A percentile compares a stretch with the other conserved stretches of the same genome.
phyloP scores from a whole-genome alignment of 1,140 invertebrate genomes.

The Cheumatopsyche charites region DNA sequence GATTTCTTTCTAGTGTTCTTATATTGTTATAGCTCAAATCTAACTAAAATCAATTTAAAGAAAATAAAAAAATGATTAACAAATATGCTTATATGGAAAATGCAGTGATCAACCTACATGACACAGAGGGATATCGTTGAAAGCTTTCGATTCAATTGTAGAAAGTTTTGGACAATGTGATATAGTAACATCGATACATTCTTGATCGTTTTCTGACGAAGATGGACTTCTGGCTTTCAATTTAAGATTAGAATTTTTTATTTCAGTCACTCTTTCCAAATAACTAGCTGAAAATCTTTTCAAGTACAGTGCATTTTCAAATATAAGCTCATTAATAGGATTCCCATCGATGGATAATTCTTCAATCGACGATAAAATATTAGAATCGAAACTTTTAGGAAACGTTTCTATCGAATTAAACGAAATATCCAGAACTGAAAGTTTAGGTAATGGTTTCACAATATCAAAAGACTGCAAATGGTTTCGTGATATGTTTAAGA shows the following conservation, averaged over 20 bases:
- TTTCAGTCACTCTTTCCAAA: slow-evolving; percentile 51
- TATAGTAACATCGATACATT: slow-evolving; percentile 55
- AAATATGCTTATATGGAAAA: too few relatives aligned
- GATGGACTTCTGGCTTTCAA: slow-evolving; percentile 51
- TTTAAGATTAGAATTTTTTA: slow-evolving; percentile 53
- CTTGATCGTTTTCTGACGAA: slow-evolving; percentile 42
- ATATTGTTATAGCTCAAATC: slow-evolving; percentile 61
- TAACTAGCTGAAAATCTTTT: slow-evolving; percentile 56
- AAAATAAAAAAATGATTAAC: too few relatives aligned
- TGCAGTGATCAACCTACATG: slow-evolving; percentile 52
- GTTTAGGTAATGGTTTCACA: slow-evolving; percentile 52
- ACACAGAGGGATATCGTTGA: slow-evolving; percentile 56
- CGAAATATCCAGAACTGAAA: slow-evolving; percentile 57
- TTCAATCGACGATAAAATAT: slow-evolving; percentile 55
- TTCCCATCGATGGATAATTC: slow-evolving; percentile 58
- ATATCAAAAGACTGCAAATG: slow-evolving; percentile 55
- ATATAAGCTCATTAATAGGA: slow-evolving; percentile 55
- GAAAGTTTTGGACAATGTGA: slow-evolving; percentile 53
- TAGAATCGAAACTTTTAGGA: slow-evolving; percentile 53
- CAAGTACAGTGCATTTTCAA: slow-evolving; percentile 57
- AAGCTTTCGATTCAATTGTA: slow-evolving; percentile 54
- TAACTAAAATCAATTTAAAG: slow-evolving; percentile 52
- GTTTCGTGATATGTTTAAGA: slow-evolving; percentile 57
- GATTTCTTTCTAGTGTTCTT: slow-evolving; percentile 50
- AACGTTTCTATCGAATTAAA: slow-evolving; percentile 56